These are phyloP conservation scores for Pelvicachromis taeniatus DNA, from an alignment of 2,113 vertebrate genomes.

Conservation along the genomic window DNA sequence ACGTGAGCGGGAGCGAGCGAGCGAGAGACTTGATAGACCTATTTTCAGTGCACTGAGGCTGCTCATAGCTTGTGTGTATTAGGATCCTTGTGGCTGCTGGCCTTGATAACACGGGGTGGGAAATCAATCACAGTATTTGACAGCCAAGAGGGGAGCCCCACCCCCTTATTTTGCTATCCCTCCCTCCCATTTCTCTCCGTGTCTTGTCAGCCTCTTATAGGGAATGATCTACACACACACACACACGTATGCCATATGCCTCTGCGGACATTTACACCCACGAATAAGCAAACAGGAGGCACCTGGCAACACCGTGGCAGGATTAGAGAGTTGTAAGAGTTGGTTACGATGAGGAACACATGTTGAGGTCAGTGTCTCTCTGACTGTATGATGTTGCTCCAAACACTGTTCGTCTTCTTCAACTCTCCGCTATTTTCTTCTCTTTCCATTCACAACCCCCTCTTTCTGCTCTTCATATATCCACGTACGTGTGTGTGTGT, in stretches of 20 bases:
- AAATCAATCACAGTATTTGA: slow-evolving; percentile 66
- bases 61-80: slow-evolving; percentile 22
- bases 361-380: slow-evolving; percentile 63
- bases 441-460: slow-evolving; percentile 21
- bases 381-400: slow-evolving; percentile 45
- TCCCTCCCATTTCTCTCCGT: not conserved
- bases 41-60: slow-evolving; percentile 40
- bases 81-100: slow-evolving; percentile 53
- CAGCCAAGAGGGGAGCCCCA: slow-evolving; percentile 32
- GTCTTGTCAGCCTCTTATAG: slow-evolving; percentile 8
- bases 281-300: not conserved
- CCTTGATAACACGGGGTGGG: slow-evolving; percentile 59
- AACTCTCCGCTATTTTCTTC: slow-evolving; percentile 24
- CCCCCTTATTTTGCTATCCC: slow-evolving; percentile 9
- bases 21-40: slow-evolving; percentile 47
- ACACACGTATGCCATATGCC: not conserved
- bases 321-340: slow-evolving; percentile 59
- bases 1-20: not conserved
- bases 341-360: slow-evolving; percentile 55
- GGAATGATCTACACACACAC: not conserved
- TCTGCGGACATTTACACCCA: not conserved
- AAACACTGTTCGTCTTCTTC: slow-evolving; percentile 48
- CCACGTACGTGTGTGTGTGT: not conserved
- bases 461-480: slow-evolving; percentile 5
- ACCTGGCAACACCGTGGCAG: slow-evolving; percentile 55